phyloP scores from a whole-genome alignment of 2,113 vertebrate genomes.

The Notarius lentiginosus region DNA sequence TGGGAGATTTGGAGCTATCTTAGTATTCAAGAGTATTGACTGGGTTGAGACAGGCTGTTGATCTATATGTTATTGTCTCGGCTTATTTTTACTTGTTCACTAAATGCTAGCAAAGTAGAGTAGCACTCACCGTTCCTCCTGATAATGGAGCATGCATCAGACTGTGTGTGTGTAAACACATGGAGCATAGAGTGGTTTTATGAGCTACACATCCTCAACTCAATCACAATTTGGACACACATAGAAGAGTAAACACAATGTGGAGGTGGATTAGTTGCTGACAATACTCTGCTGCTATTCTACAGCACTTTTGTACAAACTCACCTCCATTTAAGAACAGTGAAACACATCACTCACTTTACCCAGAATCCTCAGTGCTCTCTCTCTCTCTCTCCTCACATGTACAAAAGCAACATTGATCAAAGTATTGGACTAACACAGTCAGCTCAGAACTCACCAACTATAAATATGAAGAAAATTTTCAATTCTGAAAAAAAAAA shows the following conservation, averaged over 20 bases:
- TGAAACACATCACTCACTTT: slow-evolving; percentile 10
- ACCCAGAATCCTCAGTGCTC: slow-evolving; percentile 6
- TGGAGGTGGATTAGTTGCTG: slow-evolving; percentile 4
- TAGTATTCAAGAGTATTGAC: background rate
- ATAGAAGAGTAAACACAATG: background rate
- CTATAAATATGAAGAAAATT: background rate
- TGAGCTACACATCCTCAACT: slow-evolving; percentile 11
- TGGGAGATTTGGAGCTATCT: background rate
- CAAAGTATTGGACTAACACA: background rate
- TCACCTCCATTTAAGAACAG: slow-evolving; percentile 2
- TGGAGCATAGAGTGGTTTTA: slow-evolving; percentile 1
- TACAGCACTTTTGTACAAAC: background rate
- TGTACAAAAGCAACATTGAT: background rate
- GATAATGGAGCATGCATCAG: slow-evolving; percentile 19
- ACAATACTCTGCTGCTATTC: background rate
- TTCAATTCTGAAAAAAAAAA: too few relatives aligned
- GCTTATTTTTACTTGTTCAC: slow-evolving; percentile 17
- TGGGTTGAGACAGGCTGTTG: background rate
- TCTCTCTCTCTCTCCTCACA: background rate
- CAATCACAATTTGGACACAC: background rate
- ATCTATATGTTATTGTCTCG: background rate
- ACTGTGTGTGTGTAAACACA: slow-evolving; percentile 14
- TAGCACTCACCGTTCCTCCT: slow-evolving; percentile 3
- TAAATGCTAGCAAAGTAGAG: slow-evolving; percentile 10
- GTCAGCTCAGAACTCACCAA: background rate